phyloP scores from a whole-genome alignment of 2,888 invertebrate species.

The Zhuqinia jingwanae region DNA sequence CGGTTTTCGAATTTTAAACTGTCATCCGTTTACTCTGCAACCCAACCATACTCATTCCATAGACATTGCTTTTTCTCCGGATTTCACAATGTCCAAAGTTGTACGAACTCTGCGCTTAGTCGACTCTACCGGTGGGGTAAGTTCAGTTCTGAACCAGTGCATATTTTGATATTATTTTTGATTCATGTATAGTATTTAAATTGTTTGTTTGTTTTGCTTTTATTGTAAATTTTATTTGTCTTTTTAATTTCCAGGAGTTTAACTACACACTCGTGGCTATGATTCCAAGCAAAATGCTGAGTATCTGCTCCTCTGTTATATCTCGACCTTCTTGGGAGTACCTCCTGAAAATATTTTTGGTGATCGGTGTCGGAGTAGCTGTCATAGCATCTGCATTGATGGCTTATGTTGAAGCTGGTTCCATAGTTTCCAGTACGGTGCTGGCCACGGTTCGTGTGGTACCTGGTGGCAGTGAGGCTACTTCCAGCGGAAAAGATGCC shows the following conservation, averaged over 20 bases:
- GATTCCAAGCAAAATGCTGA: slow-evolving; percentile 85
- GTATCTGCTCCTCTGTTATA: slow-evolving; percentile 86
- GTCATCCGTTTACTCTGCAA: slow-evolving; percentile 86
- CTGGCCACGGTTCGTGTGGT: slow-evolving; percentile 79
- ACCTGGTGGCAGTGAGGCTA: slow-evolving; percentile 69
- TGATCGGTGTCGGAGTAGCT: slow-evolving; percentile 84
- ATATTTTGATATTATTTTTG: neutral
- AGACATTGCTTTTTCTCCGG: slow-evolving; percentile 93
- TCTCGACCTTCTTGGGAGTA: slow-evolving; percentile 90
- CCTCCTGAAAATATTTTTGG: slow-evolving; percentile 85
- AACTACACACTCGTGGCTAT: slow-evolving; percentile 88
- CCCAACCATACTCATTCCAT: slow-evolving; percentile 89
- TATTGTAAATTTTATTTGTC: slow-evolving; percentile 2
- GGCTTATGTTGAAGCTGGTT: slow-evolving; percentile 78
- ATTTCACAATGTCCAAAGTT: slow-evolving; percentile 90
- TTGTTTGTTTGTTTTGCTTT: neutral
- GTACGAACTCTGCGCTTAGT: slow-evolving; percentile 84
- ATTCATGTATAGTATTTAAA: no score
- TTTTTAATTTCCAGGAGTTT: slow-evolving; percentile 81
- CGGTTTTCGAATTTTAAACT: slow-evolving; percentile 90
- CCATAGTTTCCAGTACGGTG: slow-evolving; percentile 77
- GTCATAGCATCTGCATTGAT: slow-evolving; percentile 85
- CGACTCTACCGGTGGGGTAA: slow-evolving; percentile 78
- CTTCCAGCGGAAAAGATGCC: slow-evolving; percentile 74
- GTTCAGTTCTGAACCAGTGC: slow-evolving; percentile 18